These are phyloP conservation scores for Hesperia comma DNA, from an alignment of 2,888 invertebrate species.

Conservation along the genomic window DNA sequence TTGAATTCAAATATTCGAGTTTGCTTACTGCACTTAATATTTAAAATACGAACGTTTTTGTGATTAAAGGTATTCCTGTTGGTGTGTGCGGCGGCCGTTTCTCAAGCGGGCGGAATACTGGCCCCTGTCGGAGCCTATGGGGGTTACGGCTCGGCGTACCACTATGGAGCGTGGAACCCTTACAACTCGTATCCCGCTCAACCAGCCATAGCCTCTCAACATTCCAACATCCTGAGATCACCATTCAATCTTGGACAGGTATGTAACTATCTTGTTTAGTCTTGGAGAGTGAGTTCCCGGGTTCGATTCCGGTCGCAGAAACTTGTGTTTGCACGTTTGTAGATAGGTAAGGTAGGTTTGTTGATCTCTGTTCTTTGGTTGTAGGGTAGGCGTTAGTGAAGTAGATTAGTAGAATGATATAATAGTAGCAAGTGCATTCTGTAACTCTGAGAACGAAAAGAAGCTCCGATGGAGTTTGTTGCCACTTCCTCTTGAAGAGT, in stretches of 20 bases:
- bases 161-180: constrained; percentile 68
- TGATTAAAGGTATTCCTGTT: constrained; percentile 58
- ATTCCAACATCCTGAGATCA: constrained; percentile 85
- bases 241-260: constrained; percentile 88
- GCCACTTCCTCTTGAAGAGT: too few relatives aligned
- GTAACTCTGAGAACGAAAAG: too few relatives aligned
- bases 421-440: too few relatives aligned
- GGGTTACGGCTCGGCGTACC: constrained; percentile 41
- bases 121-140: constrained; percentile 57
- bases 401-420: too few relatives aligned
- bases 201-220: constrained; percentile 82
- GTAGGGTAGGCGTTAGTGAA: too few relatives aligned
- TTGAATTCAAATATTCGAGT: too few relatives aligned
- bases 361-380: too few relatives aligned
- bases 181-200: constrained; percentile 74
- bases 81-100: constrained; percentile 57
- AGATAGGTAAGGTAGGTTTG: too few relatives aligned
- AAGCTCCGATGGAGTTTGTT: too few relatives aligned
- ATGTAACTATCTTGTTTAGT: constrained; percentile 21
- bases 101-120: constrained; percentile 60
- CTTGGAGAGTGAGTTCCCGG: not conserved
- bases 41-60: constrained; percentile 35
- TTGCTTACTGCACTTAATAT: too few relatives aligned
- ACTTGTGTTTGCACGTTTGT: too few relatives aligned
- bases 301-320: not conserved